Evolutionary conservation across 2,797 vertebrate species (phyloP).

Genomic region (Syngnathus rostellatus): DNA sequence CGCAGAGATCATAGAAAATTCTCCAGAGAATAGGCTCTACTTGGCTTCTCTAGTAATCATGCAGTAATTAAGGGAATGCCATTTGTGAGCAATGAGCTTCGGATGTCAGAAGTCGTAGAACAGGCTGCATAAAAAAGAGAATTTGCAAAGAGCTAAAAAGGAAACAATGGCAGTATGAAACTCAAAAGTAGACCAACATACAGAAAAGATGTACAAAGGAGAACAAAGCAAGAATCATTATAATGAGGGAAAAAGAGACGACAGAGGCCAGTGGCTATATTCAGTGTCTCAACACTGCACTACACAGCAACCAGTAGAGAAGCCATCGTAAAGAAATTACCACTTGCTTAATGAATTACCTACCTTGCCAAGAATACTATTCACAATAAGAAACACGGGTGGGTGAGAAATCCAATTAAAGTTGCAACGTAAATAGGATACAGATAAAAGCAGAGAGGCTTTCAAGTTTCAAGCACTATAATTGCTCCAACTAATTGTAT

Average conservation of each 20-base stretch:
- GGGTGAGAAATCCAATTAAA: conserved; percentile 47
- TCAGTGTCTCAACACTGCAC: conserved; percentile 25
- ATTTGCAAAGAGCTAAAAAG: not conserved
- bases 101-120: conserved; percentile 8
- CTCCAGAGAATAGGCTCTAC: no score
- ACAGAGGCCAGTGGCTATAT: conserved; percentile 10
- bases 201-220: not conserved
- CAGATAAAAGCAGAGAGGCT: conserved; percentile 19
- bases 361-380: conserved; percentile 29
- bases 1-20: no score
- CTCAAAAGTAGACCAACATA: not conserved
- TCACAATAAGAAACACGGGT: conserved; percentile 25
- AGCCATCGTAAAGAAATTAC: conserved; percentile 25
- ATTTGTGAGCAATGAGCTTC: not conserved
- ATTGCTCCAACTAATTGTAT: not conserved
- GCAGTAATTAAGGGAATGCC: no score
- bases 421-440: conserved; percentile 35
- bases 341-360: conserved; percentile 45
- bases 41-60: no score
- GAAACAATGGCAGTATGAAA: not conserved
- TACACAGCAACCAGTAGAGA: conserved; percentile 26
- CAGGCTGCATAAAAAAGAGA: not conserved
- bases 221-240: conserved; percentile 1
- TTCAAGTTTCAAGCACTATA: not conserved
- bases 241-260: conserved; percentile 17